phyloP scores from a whole-genome alignment of 2,888 invertebrate species.

The Trisateles emortualis region DNA sequence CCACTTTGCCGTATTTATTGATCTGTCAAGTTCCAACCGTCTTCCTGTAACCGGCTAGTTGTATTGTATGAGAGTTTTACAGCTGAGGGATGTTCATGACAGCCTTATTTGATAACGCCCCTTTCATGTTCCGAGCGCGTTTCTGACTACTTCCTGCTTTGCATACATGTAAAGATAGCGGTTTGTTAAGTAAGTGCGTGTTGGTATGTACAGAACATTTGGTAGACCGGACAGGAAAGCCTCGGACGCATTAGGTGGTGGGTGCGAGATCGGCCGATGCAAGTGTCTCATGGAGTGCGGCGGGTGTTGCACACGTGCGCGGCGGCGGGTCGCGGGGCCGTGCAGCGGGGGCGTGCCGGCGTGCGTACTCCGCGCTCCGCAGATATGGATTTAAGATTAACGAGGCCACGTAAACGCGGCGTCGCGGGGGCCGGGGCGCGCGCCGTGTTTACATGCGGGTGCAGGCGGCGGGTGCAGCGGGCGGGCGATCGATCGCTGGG shows the following conservation, averaged over 20 bases:
- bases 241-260: slow-evolving; percentile 1
- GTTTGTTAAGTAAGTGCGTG: slow-evolving; percentile 22
- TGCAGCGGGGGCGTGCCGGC: slow-evolving; percentile 59
- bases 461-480: slow-evolving; percentile 87
- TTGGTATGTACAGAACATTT: slow-evolving; percentile 24
- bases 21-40: slow-evolving; percentile 22
- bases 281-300: slow-evolving; percentile 21
- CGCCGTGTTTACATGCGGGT: slow-evolving; percentile 79
- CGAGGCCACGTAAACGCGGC: slow-evolving; percentile 71
- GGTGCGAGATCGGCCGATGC: slow-evolving; percentile 8
- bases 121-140: slow-evolving; percentile 31
- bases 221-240: slow-evolving; percentile 15
- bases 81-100: slow-evolving; percentile 33
- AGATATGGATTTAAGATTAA: slow-evolving; percentile 83
- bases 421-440: slow-evolving; percentile 88
- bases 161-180: slow-evolving; percentile 12
- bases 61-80: slow-evolving; percentile 19
- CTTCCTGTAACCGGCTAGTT: slow-evolving; percentile 21
- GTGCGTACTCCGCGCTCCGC: slow-evolving; percentile 63
- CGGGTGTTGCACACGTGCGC: slow-evolving; percentile 27
- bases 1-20: slow-evolving; percentile 30
- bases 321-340: slow-evolving; percentile 29
- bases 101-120: slow-evolving; percentile 30
- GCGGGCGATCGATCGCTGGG: slow-evolving; percentile 74
- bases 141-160: slow-evolving; percentile 21